phyloP scores from a whole-genome alignment of 2,113 vertebrate genomes.

The Poicephalus gulielmi region DNA sequence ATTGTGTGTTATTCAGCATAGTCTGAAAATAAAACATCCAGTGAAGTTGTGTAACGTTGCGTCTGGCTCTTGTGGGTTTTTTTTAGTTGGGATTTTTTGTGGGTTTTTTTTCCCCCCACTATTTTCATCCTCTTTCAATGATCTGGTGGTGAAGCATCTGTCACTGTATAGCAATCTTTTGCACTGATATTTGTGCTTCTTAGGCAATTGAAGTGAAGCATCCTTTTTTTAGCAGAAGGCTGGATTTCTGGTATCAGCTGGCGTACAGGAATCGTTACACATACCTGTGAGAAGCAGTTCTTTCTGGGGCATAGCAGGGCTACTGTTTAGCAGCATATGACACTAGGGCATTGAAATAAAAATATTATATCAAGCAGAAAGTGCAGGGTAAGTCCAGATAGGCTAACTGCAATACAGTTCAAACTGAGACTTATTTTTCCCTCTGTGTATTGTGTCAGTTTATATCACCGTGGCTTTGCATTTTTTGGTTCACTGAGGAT shows the following conservation, averaged over 20 bases:
- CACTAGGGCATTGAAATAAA: background rate
- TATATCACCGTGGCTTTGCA: background rate
- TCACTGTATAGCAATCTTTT: background rate
- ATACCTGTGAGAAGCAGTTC: background rate
- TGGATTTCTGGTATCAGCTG: background rate
- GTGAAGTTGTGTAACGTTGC: background rate
- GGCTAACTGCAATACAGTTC: background rate
- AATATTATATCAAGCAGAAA: background rate
- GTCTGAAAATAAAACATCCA: background rate
- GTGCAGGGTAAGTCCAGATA: background rate
- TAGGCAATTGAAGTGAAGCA: background rate
- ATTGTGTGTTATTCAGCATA: background rate
- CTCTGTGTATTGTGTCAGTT: background rate
- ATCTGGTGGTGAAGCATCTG: background rate
- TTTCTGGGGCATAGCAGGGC: background rate
- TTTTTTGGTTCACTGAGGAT: background rate
- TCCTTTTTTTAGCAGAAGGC: background rate
- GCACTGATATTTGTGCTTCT: background rate
- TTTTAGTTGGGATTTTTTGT: background rate
- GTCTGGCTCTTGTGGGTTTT: background rate
- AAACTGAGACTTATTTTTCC: background rate
- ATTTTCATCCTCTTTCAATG: background rate
- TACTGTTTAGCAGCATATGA: background rate
- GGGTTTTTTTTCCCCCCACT: fast-evolving
- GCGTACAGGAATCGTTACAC: background rate